Evolutionary conservation across 2,797 vertebrate species (phyloP).

Genomic region (Heliangelus exortis): DNA sequence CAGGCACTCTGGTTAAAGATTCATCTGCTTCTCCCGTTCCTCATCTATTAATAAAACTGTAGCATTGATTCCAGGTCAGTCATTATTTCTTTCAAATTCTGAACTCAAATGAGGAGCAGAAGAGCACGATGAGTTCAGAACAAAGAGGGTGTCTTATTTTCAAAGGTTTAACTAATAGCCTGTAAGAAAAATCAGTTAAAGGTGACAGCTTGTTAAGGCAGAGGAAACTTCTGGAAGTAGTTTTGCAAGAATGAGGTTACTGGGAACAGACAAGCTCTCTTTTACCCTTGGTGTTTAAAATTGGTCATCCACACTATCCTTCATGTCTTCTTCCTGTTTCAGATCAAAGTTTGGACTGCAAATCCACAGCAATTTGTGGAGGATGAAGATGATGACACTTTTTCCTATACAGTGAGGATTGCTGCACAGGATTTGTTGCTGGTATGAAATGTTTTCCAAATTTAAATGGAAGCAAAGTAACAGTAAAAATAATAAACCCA

Average conservation of each 20-base stretch:
- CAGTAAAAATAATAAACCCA: not conserved
- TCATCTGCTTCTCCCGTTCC: not conserved
- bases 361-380: conserved; percentile 99
- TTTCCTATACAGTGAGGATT: conserved; percentile 97
- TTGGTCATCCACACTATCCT: not conserved
- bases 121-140: not conserved
- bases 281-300: not conserved
- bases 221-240: not conserved
- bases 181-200: not conserved
- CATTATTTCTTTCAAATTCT: not conserved
- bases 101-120: not conserved
- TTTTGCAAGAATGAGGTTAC: not conserved
- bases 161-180: not conserved
- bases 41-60: not conserved
- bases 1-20: not conserved
- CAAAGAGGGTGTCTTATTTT: not conserved
- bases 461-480: not conserved
- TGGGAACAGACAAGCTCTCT: not conserved
- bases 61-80: not conserved
- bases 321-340: not conserved
- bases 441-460: conserved; percentile 77
- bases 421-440: conserved; percentile 95
- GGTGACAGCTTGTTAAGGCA: not conserved
- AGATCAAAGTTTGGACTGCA: conserved; percentile 98
- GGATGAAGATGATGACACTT: conserved; percentile 98